Percentiles rank a stretch among this genome's conserved stretches.
phyloP scores from a whole-genome alignment of 2,888 invertebrate species.

The Drosophila nr. fundita region DNA sequence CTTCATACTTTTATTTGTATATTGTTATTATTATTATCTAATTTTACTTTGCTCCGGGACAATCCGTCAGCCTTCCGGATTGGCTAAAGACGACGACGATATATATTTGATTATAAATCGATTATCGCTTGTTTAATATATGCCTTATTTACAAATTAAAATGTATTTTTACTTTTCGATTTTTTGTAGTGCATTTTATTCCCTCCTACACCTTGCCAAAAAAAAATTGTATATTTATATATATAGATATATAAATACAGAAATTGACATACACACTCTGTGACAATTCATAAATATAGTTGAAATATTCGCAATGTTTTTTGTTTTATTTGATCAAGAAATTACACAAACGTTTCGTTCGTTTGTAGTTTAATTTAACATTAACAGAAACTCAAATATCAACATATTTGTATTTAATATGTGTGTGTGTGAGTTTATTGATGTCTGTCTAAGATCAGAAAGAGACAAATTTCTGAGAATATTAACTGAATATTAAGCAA shows the following conservation, averaged over 20 bases:
- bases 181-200: conserved; percentile 40
- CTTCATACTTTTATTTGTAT: conserved; percentile 5
- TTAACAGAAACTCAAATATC: conserved; percentile 3
- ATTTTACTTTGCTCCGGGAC: conserved; percentile 15
- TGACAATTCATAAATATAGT: conserved; percentile 40
- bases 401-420: conserved; percentile 10
- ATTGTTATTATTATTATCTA: not conserved
- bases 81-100: not conserved
- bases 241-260: conserved; percentile 5
- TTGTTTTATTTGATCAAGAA: conserved; percentile 6
- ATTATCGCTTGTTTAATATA: conserved; percentile 7
- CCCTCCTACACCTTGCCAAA: conserved; percentile 30
- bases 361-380: not conserved
- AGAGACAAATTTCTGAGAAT: conserved; percentile 7
- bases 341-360: conserved; percentile 4
- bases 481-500: conserved; percentile 41
- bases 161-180: conserved; percentile 3
- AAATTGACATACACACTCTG: conserved; percentile 21
- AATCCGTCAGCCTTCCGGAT: not conserved
- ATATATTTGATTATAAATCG: conserved; percentile 3
- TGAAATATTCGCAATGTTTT: conserved; percentile 10
- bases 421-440: not conserved
- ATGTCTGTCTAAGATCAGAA: not conserved
- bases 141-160: conserved; percentile 7
- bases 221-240: not conserved